Conservation (phyloP, 2,888 invertebrate genomes). For the Nephrotoma guestfalica region DNA sequence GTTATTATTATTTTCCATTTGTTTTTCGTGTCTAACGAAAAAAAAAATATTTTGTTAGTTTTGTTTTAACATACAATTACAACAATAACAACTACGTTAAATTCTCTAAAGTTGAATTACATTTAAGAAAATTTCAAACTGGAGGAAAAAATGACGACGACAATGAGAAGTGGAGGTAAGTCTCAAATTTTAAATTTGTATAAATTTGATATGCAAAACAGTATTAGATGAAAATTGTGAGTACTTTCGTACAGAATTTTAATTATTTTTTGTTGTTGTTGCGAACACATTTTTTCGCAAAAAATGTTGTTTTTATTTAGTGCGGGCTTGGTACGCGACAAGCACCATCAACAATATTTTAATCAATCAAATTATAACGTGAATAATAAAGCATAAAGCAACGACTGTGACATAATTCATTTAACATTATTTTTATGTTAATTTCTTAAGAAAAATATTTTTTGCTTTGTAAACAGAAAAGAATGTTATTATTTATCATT, state of each 20-base stretch:
- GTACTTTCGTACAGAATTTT: neutral
- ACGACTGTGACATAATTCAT: neutral
- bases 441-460: neutral
- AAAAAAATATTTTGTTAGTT: neutral
- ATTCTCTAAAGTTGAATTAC: neutral
- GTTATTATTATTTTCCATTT: neutral
- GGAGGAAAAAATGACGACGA: neutral
- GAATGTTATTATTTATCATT: neutral
- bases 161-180: neutral
- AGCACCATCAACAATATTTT: neutral
- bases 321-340: neutral
- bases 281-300: neutral
- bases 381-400: neutral
- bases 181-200: neutral
- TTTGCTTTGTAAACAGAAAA: neutral
- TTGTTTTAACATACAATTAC: neutral
- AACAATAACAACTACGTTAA: neutral
- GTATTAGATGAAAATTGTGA: neutral
- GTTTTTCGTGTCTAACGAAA: neutral
- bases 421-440: neutral
- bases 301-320: neutral
- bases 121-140: neutral
- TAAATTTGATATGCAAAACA: neutral
- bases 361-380: neutral
- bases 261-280: neutral